Percentiles rank a stretch among this genome's conserved stretches.
Conservation (phyloP, 1,140 invertebrate species). For the Trissolcus basalis region DNA sequence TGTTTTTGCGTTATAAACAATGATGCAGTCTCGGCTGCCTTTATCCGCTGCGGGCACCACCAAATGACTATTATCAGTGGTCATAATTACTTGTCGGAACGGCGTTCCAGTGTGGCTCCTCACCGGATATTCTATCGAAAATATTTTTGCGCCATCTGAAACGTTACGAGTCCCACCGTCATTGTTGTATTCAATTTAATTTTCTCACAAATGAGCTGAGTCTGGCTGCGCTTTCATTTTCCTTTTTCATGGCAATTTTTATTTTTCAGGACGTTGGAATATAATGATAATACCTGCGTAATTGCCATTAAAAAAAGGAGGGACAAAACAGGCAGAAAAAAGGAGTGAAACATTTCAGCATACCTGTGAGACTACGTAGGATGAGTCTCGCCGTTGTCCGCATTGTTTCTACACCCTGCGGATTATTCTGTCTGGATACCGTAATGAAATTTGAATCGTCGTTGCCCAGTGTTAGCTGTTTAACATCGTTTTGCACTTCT, state of each 20-base stretch:
- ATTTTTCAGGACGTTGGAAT: too few species aligned
- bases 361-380: conserved; percentile 83
- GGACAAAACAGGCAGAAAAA: background rate
- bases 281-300: too few species aligned
- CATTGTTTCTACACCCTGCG: conserved; percentile 75
- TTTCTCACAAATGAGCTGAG: too few species aligned
- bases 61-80: conserved; percentile 87
- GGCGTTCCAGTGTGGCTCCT: conserved; percentile 81
- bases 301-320: too few species aligned
- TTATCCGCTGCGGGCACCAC: conserved; percentile 89
- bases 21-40: conserved; percentile 86
- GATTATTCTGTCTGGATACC: conserved; percentile 83
- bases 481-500: conserved; percentile 89
- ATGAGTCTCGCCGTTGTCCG: conserved; percentile 81
- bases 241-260: too few species aligned
- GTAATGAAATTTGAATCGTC: conserved; percentile 89
- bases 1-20: conserved; percentile 89
- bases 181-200: too few species aligned
- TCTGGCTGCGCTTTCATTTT: too few species aligned
- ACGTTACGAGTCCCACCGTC: conserved; percentile 16
- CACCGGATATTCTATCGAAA: conserved; percentile 87
- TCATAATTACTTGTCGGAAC: conserved; percentile 85
- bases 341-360: background rate
- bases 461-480: conserved; percentile 90
- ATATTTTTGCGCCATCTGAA: conserved; percentile 84